Percentiles rank a stretch among this genome's conserved stretches.
Conservation (phyloP, 2,888 invertebrate genomes). For the Xiphydria camelus region DNA sequence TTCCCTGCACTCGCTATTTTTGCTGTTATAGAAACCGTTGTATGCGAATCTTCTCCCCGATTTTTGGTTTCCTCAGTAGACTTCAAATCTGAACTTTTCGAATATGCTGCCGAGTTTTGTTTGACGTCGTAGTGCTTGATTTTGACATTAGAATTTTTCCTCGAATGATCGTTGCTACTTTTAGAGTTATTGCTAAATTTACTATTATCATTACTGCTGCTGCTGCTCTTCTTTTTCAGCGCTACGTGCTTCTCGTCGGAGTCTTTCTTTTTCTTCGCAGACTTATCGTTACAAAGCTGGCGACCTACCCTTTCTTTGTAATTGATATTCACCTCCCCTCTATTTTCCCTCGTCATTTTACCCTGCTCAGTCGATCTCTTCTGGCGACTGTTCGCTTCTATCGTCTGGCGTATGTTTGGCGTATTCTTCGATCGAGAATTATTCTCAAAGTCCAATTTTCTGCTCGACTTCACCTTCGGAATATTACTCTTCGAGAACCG, state of each 20-base stretch:
- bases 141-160: background rate
- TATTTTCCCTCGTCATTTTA: conserved; percentile 2
- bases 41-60: no score
- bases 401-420: no score
- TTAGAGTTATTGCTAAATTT: background rate
- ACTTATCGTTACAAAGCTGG: background rate
- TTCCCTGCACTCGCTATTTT: no score
- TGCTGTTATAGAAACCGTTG: no score
- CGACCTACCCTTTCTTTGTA: conserved; percentile 3
- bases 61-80: no score
- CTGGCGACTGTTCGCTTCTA: no score
- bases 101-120: background rate
- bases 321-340: background rate
- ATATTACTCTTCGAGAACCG: no score
- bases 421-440: no score
- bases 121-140: background rate
- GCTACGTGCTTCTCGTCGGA: no score
- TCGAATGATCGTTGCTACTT: background rate
- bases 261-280: background rate
- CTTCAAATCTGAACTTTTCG: no score
- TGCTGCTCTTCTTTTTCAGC: background rate
- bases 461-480: no score
- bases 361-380: background rate
- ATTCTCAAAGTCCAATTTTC: no score
- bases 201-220: background rate